Evolutionary conservation across 2,888 invertebrate genomes (phyloP).

Genomic region (Microctonus hyperodae): DNA sequence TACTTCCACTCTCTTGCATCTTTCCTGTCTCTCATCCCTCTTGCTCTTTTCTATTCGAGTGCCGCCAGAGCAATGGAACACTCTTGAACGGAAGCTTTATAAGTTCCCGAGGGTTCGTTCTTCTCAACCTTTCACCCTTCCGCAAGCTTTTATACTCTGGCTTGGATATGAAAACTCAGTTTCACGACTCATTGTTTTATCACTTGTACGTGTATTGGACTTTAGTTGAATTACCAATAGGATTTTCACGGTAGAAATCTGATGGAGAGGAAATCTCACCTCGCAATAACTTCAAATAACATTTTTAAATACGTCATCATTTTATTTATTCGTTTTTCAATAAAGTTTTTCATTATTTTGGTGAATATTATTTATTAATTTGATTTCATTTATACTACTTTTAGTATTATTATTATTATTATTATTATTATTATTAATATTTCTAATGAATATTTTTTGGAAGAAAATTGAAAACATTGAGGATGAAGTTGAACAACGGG

Average conservation of each 20-base stretch:
- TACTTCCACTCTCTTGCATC: slow-evolving; percentile 11
- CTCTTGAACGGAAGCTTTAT: slow-evolving; percentile 32
- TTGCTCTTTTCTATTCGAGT: slow-evolving; percentile 23
- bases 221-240: slow-evolving; percentile 16
- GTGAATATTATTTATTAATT: background rate
- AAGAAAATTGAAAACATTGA: background rate
- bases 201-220: slow-evolving; percentile 13
- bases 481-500: slow-evolving; percentile 2
- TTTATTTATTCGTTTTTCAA: background rate
- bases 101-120: slow-evolving; percentile 36
- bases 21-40: slow-evolving; percentile 12
- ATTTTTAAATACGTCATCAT: background rate
- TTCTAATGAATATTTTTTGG: background rate
- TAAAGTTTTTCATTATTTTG: too few relatives aligned
- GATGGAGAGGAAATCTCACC: background rate
- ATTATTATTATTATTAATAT: background rate
- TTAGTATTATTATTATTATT: background rate
- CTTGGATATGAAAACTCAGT: slow-evolving; percentile 21
- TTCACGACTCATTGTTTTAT: slow-evolving; percentile 24
- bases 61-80: slow-evolving; percentile 30
- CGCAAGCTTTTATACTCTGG: slow-evolving; percentile 24
- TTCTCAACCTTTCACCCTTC: slow-evolving; percentile 35
- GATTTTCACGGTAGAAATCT: slow-evolving; percentile 2
- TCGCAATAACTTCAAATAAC: background rate
- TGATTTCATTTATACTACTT: background rate